Percentiles rank a stretch among this genome's conserved stretches.
Evolutionary conservation across 2,888 invertebrate genomes (phyloP).

Genomic region (Schizaphis graminum): DNA sequence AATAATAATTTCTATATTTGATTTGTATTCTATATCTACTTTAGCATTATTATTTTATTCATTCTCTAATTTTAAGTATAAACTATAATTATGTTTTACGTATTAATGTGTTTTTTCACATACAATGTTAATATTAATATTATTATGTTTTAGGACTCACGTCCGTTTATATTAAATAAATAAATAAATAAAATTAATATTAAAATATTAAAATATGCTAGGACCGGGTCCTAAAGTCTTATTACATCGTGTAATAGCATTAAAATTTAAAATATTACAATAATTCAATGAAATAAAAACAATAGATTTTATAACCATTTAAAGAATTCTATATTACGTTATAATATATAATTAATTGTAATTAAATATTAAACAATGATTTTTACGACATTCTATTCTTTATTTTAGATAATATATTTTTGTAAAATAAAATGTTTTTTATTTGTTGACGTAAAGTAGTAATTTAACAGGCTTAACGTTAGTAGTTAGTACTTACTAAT

Average conservation of each 20-base stretch:
- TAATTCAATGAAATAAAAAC: not conserved
- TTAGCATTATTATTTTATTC: too few relatives aligned
- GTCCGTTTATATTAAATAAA: too few relatives aligned
- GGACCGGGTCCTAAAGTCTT: not conserved
- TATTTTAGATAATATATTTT: not conserved
- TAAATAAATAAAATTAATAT: too few relatives aligned
- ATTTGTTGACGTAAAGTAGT: not conserved
- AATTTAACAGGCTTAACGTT: not conserved
- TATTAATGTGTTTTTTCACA: too few relatives aligned
- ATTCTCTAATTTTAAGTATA: too few relatives aligned
- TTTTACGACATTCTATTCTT: not conserved
- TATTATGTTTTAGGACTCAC: too few relatives aligned
- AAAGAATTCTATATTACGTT: not conserved
- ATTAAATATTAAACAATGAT: not conserved
- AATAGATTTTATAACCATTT: not conserved
- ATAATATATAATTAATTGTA: not conserved
- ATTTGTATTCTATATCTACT: too few relatives aligned
- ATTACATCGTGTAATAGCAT: not conserved
- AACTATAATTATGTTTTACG: too few relatives aligned
- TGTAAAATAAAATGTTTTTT: not conserved
- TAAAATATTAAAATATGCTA: not conserved
- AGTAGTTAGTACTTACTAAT: not conserved
- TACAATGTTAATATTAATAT: too few relatives aligned
- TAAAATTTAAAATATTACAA: not conserved
- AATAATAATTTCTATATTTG: too few relatives aligned